phyloP scores from a whole-genome alignment of 92 coral and sea anemone genomes.

The Umimayanthus kanabou region DNA sequence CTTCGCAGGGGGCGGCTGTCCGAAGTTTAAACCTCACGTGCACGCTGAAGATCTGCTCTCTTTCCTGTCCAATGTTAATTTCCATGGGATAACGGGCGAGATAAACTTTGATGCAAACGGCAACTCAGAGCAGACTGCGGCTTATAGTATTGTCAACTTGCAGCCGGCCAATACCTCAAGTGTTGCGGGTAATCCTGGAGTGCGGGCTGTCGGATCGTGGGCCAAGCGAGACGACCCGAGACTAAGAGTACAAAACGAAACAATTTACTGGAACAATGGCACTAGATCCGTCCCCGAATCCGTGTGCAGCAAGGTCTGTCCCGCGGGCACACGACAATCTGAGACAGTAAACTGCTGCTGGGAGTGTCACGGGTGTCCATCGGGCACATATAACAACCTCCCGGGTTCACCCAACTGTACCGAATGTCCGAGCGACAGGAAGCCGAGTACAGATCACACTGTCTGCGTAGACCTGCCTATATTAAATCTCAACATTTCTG shows the following conservation, averaged over 20 bases:
- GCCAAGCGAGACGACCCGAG: slow-evolving; percentile 40
- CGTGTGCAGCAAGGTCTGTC: slow-evolving; percentile 66
- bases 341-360: slow-evolving; percentile 71
- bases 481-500: slow-evolving; percentile 44
- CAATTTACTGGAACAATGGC: slow-evolving; percentile 69
- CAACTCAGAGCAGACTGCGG: slow-evolving; percentile 70
- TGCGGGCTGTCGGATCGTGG: slow-evolving; percentile 72
- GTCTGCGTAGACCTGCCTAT: slow-evolving; percentile 56
- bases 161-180: slow-evolving; percentile 39
- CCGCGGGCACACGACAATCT: slow-evolving; percentile 68
- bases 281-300: slow-evolving; percentile 57
- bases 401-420: slow-evolving; percentile 71
- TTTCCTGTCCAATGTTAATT: slow-evolving; percentile 49
- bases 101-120: slow-evolving; percentile 69
- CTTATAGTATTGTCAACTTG: slow-evolving; percentile 70
- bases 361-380: slow-evolving; percentile 67
- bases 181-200: slow-evolving; percentile 31
- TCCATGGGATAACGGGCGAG: slow-evolving; percentile 69
- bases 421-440: slow-evolving; percentile 56
- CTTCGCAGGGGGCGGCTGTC: slow-evolving; percentile 25
- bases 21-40: slow-evolving; percentile 27
- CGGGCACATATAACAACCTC: slow-evolving; percentile 41
- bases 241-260: slow-evolving; percentile 32
- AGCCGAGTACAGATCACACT: slow-evolving; percentile 50
- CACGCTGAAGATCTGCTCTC: slow-evolving; percentile 49